Evolutionary conservation across 2,888 invertebrate species (phyloP), one percentile per base, ranked within the genome.

Genomic region (Leucophenga maculata): DNA sequence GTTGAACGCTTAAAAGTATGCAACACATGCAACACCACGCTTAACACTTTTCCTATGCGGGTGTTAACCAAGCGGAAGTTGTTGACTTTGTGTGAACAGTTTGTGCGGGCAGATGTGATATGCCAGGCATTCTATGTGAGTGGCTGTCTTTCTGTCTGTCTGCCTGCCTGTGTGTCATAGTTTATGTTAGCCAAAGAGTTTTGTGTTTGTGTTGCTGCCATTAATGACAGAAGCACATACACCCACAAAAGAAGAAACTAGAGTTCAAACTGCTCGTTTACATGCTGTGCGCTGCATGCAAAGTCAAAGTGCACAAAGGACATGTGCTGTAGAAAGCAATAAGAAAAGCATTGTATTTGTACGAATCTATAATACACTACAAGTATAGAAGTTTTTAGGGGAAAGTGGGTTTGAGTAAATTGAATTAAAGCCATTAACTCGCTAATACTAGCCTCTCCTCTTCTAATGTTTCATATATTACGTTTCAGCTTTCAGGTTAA

Each of bases 221-320:
- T 64, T 64, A 64, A 46, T 20, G 32, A 20, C 9, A 16, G 32
- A n/a, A n/a, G n/a, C 60, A 60, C 32, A 60, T 16, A 18, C 18
- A 60, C 60, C 9, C 18, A 44, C 44, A 32, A n/a, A 60, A 8
- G 9, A 6, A 60, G 16, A 9, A 39, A 11, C 39, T n/a, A 39
- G 39, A 39, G 39, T 39, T 39, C 39, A 39, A 39, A 39, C 11
- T 39, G 39, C 39, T 39, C 39, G 39, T 39, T 39, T 6, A 26
- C 31, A 57, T 4, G 31, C 31, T 16, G 9, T 31, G 57, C 31
- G 6, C 22, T 39, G 16, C 60, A 60, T 60, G 39, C 18, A 60
- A 60, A 60, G 60, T 60, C 60, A 60, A 60, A 60, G 60, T 60
- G 39, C 60, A 11, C 8, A 60, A 59, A 39, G n/a, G n/a, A n/a